Evolutionary conservation across 2,888 invertebrate species (phyloP).

Genomic region (Lagria hirta): DNA sequence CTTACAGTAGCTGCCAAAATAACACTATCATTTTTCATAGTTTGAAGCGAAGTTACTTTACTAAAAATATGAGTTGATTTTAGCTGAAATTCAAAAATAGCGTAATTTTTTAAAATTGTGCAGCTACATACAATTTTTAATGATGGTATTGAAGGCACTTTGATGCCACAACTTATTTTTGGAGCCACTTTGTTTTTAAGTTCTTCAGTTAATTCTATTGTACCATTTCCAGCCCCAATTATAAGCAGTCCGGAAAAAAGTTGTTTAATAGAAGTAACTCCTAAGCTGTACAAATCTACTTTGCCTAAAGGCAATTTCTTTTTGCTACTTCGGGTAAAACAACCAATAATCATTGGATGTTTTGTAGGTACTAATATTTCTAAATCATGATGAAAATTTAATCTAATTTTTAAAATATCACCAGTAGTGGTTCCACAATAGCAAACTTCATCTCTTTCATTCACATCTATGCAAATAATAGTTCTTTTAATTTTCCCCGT

Average conservation of each 20-base stretch:
- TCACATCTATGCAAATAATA: constrained; percentile 73
- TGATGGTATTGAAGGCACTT: constrained; percentile 53
- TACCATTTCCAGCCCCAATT: constrained; percentile 85
- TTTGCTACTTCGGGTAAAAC: constrained; percentile 56
- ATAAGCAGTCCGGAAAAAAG: constrained; percentile 64
- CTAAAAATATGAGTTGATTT: constrained; percentile 60
- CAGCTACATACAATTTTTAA: constrained; percentile 54
- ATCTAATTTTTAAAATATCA: constrained; percentile 65
- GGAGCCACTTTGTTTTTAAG: constrained; percentile 25
- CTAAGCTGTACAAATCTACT: constrained; percentile 62
- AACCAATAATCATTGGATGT: constrained; percentile 64
- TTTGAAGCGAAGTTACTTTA: constrained; percentile 73
- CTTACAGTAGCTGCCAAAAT: constrained; percentile 64
- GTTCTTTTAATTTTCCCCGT: constrained; percentile 77
- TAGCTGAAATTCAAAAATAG: constrained; percentile 19
- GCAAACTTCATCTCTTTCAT: constrained; percentile 69
- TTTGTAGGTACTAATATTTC: constrained; percentile 56
- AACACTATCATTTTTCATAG: constrained; percentile 52
- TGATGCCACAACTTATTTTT: constrained; percentile 40
- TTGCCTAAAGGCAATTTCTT: constrained; percentile 59
- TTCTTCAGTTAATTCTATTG: constrained; percentile 68
- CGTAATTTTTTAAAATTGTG: no score
- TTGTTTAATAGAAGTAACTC: constrained; percentile 67
- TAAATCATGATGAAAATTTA: constrained; percentile 64
- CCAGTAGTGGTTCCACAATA: constrained; percentile 86